Evolutionary conservation across 2,113 vertebrate genomes (phyloP).

Genomic region (Shinisaurus crocodilurus): DNA sequence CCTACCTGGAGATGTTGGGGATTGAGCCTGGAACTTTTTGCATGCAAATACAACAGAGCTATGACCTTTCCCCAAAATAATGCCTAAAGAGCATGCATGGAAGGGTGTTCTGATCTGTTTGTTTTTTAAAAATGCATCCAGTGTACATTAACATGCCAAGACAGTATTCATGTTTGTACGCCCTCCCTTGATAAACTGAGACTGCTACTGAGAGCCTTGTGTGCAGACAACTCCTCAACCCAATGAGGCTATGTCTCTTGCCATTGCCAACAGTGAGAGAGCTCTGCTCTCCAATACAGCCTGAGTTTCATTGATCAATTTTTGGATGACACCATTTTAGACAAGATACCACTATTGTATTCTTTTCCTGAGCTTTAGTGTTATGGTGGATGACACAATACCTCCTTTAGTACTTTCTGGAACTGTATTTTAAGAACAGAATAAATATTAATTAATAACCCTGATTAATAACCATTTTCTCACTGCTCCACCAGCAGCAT

Average conservation of each 20-base stretch:
- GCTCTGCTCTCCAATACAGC: background rate
- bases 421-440: background rate
- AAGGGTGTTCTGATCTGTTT: background rate
- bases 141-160: rapidly evolving
- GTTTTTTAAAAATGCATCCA: background rate
- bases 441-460: background rate
- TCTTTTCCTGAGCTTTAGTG: background rate
- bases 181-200: background rate
- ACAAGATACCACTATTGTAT: background rate
- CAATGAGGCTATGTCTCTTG: background rate
- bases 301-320: background rate
- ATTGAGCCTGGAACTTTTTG: background rate
- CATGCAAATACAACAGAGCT: background rate
- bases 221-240: background rate
- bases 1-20: background rate
- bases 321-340: rapidly evolving
- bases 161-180: background rate
- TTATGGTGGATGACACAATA: rapidly evolving
- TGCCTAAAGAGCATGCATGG: background rate
- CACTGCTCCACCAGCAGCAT: background rate
- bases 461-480: background rate
- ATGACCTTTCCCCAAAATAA: background rate
- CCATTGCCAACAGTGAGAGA: background rate
- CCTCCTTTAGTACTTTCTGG: background rate
- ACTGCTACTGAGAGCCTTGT: too few species aligned